Evolutionary conservation across 1,140 invertebrate genomes (phyloP).

Genomic region (Trichoplusia ni): DNA sequence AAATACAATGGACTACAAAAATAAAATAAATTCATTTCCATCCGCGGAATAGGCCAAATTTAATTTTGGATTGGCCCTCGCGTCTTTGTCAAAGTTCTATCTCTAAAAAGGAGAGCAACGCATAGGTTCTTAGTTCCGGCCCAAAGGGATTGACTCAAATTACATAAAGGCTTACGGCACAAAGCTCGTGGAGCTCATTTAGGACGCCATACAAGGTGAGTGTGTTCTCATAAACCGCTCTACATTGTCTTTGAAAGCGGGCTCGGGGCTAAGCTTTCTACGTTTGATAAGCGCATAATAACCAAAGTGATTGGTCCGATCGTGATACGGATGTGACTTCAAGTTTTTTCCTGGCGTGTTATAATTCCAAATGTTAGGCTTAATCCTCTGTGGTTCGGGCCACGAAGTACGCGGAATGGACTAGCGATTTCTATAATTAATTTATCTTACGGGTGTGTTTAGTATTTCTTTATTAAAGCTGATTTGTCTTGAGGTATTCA

Average conservation of each 20-base stretch:
- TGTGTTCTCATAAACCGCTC: not conserved
- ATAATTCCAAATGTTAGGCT: conserved; percentile 21
- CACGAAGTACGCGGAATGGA: not conserved
- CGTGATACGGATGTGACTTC: conserved; percentile 16
- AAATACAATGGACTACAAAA: no score
- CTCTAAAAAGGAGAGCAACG: no score
- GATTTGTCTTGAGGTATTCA: no score
- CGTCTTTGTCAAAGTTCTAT: no score
- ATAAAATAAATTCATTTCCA: no score
- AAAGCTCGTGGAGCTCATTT: no score
- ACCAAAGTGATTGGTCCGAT: conserved; percentile 8
- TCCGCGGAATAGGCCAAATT: no score
- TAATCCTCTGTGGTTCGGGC: conserved; percentile 16
- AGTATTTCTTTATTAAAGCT: not conserved
- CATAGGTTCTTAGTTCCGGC: no score
- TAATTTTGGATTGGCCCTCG: no score
- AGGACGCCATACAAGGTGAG: no score
- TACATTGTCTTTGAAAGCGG: not conserved
- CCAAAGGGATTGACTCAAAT: no score
- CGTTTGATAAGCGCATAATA: not conserved
- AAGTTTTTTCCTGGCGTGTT: conserved; percentile 3
- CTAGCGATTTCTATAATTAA: not conserved
- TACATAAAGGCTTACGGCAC: no score
- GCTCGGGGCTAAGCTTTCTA: conserved; percentile 1
- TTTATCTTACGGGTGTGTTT: not conserved